Percentiles rank a stretch among this genome's conserved stretches.
These are phyloP conservation scores for Dolichallabes microphthalmus DNA, from an alignment of 2,113 vertebrate genomes.

Conservation along the genomic window DNA sequence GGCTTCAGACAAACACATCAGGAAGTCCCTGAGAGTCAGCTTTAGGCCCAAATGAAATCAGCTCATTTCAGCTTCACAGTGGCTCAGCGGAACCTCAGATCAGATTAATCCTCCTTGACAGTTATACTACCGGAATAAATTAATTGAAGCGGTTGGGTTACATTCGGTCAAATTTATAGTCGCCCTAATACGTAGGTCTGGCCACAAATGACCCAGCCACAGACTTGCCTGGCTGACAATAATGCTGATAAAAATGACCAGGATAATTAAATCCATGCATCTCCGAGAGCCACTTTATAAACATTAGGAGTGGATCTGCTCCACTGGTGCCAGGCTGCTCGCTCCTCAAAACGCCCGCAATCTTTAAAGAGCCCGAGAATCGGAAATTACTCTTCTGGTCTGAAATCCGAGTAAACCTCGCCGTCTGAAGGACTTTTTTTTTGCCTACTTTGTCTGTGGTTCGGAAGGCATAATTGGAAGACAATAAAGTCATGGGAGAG, in stretches of 20 bases:
- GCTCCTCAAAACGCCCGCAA: neutral
- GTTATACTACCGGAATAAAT: conserved; percentile 50
- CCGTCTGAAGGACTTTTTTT: neutral
- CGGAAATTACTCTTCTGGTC: conserved; percentile 27
- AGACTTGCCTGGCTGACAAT: conserved; percentile 13
- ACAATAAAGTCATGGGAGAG: conserved; percentile 38
- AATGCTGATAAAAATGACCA: conserved; percentile 31
- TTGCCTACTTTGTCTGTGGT: neutral
- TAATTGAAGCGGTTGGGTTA: conserved; percentile 45
- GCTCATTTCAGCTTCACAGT: conserved; percentile 31
- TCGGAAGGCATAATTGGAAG: conserved; percentile 39
- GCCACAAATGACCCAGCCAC: conserved; percentile 37
- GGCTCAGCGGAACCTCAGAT: conserved; percentile 36
- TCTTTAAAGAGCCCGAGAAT: neutral
- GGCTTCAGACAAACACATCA: conserved; percentile 22
- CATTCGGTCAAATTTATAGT: conserved; percentile 44
- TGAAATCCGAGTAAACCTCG: conserved; percentile 35
- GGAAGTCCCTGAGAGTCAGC: conserved; percentile 31
- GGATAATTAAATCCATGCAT: conserved; percentile 40
- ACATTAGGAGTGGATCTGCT: conserved; percentile 8
- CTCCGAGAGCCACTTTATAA: conserved; percentile 22
- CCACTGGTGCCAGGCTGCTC: neutral
- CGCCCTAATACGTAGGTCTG: conserved; percentile 13
- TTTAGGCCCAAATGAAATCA: conserved; percentile 35
- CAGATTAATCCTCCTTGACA: conserved; percentile 50